These are phyloP conservation scores for Riparia riparia DNA, from an alignment of 2,113 vertebrate genomes.

Conservation along the genomic window DNA sequence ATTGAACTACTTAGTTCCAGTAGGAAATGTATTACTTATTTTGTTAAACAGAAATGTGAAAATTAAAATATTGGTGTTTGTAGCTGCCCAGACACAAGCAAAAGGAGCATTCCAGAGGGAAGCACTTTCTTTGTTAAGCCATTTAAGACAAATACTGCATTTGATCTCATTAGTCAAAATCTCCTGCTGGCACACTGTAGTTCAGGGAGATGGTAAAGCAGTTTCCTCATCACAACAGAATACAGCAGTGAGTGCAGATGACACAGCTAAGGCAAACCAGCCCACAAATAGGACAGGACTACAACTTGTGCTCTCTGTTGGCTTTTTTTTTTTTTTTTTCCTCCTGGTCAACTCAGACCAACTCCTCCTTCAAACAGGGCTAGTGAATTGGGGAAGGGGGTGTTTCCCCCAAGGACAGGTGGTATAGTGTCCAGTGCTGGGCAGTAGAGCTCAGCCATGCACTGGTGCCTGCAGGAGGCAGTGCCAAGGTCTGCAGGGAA, in stretches of 20 bases:
- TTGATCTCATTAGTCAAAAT: neutral
- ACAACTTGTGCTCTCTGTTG: neutral
- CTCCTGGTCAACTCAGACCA: neutral
- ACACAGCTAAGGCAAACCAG: neutral
- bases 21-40: neutral
- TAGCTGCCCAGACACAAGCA: neutral
- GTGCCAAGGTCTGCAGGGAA: neutral
- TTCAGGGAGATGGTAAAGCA: neutral
- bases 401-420: neutral
- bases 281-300: neutral
- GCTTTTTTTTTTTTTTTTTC: neutral
- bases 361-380: neutral
- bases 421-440: neutral
- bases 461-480: fast-evolving
- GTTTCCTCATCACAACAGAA: neutral
- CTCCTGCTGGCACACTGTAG: neutral
- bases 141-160: neutral
- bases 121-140: neutral
- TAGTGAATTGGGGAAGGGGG: neutral
- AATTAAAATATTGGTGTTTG: neutral
- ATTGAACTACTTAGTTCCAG: neutral
- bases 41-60: neutral
- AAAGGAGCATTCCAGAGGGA: neutral
- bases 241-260: neutral
- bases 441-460: neutral